Percentiles rank a stretch among this genome's conserved stretches.
phyloP scores from a whole-genome alignment of 2,888 invertebrate species.

The Nemotelus nigrinus region DNA sequence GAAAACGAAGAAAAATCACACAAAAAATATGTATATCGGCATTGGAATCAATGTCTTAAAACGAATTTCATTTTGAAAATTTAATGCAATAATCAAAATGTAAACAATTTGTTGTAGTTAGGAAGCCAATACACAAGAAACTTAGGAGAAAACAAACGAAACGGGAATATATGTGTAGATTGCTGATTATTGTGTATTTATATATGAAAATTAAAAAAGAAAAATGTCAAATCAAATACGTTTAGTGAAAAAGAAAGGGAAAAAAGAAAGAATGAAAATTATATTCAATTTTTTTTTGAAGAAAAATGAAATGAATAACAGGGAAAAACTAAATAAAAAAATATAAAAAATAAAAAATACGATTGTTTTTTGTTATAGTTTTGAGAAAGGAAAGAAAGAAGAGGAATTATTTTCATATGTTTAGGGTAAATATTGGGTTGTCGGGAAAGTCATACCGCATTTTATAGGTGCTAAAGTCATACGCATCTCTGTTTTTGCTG shows the following conservation, averaged over 20 bases:
- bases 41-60: background rate
- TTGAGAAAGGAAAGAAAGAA: too few relatives aligned
- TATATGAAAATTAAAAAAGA: conserved; percentile 13
- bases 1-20: conserved; percentile 8
- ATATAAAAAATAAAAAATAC: conserved; percentile 18
- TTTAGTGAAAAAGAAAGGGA: conserved; percentile 7
- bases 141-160: background rate
- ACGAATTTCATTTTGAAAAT: background rate
- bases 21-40: conserved; percentile 4
- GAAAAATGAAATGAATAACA: conserved; percentile 39
- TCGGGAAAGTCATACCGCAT: too few relatives aligned
- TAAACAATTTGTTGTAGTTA: conserved; percentile 29
- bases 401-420: too few relatives aligned
- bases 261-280: conserved; percentile 21
- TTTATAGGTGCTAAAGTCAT: too few relatives aligned
- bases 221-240: background rate
- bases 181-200: conserved; percentile 24
- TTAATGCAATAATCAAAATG: background rate
- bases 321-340: conserved; percentile 37
- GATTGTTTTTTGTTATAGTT: background rate
- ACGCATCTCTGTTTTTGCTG: too few relatives aligned
- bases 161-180: background rate
- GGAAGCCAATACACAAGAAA: conserved; percentile 24
- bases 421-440: too few relatives aligned
- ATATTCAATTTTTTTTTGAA: conserved; percentile 26